A percentile compares a stretch with the other conserved stretches of the same genome.
These are phyloP conservation scores for Neodiprion fabricii DNA, from an alignment of 1,140 invertebrate species.

Conservation along the genomic window DNA sequence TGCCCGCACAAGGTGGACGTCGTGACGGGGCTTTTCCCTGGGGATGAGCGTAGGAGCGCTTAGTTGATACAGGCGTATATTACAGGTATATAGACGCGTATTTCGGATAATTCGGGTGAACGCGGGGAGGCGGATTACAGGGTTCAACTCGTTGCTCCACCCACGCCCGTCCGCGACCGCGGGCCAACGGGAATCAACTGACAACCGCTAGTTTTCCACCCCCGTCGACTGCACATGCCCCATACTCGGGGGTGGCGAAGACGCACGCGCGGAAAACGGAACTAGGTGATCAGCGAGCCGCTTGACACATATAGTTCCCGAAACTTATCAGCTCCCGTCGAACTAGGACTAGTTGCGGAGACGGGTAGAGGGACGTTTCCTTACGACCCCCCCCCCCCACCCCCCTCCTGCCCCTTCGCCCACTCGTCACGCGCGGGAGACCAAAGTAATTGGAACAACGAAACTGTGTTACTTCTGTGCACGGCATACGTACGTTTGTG, in stretches of 20 bases:
- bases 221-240: background rate
- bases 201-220: conserved; percentile 45
- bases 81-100: no score
- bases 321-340: background rate
- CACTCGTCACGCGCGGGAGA: no score
- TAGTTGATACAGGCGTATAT: no score
- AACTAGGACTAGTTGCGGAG: background rate
- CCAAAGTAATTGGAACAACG: no score
- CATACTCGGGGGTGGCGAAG: background rate
- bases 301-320: background rate
- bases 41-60: no score
- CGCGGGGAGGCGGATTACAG: background rate
- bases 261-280: background rate
- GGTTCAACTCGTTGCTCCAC: background rate
- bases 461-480: no score
- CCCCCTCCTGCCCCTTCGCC: background rate
- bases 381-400: background rate
- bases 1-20: no score
- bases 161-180: conserved; percentile 57
- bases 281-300: background rate
- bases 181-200: conserved; percentile 59
- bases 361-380: conserved; percentile 11
- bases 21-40: background rate
- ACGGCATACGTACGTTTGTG: no score
- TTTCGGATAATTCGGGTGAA: background rate